Base-by-base conservation (phyloP, 2,797 vertebrate species). In the Menidia menidia region DNA sequence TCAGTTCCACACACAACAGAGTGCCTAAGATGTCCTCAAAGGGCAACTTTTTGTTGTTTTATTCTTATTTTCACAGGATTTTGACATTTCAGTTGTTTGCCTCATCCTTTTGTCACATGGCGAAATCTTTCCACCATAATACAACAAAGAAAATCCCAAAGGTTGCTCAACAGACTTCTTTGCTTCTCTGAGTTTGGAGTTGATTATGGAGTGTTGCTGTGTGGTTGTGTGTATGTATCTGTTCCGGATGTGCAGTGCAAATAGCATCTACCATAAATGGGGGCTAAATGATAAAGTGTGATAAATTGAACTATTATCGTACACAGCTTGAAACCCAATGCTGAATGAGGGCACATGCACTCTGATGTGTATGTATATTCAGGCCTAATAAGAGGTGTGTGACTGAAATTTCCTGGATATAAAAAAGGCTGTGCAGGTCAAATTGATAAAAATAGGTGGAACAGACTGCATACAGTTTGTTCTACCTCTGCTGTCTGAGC, bases 31-130 rank as follows among this genome's bases (percentile, higher is more conserved):
- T 83, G 86, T 82, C 59, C 77, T 87, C 71, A 61, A 89, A 89
- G 55, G 78, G 75, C 86, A 87, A 72, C 73, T 73, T 70, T 73
- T 77, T 77, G 55, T 79, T 71, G 69, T 73, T 75, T 80, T 88
- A 87, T 90, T 89, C 90, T 90, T 88, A 82, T 83, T 61, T 69
- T 68, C 79, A 81, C 75, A 60, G 69, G 68, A 79, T 85, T 88
- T 86, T 86, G 87, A 88, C 87, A 87, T 90, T 92, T 91, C 89
- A 90, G 60, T 76, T 58, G 79, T 88, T 92, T 91, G 88, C 90
- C 84, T 90, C 90, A 92, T 88, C 79, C 82, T 81, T 64, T 73
- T 71, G 84, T 85, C 71, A n/a, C 84, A 78, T 79, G 75, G 81
- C 45, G 76, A 88, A 90, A 89, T 88, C 75, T 82, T 80, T 86